Conservation (phyloP, 2,113 vertebrate genomes). For the Mionectes macconnelli region DNA sequence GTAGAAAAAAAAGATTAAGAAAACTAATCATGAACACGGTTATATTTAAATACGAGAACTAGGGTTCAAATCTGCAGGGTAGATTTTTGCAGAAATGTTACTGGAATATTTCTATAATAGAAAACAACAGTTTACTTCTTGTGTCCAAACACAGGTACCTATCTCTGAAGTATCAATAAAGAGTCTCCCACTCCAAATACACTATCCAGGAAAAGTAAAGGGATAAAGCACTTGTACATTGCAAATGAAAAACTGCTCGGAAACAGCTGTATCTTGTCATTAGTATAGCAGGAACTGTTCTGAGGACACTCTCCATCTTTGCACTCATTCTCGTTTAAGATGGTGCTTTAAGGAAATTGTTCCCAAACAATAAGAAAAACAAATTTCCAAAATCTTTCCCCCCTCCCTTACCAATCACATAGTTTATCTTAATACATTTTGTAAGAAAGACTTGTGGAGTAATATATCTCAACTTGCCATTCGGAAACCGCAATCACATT, state of each 20-base stretch:
- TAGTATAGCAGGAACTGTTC: not conserved
- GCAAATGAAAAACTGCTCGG: not conserved
- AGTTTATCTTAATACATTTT: not conserved
- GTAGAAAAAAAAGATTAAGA: not conserved
- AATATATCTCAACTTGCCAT: slow-evolving; percentile 74
- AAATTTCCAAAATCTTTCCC: not conserved
- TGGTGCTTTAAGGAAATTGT: not conserved
- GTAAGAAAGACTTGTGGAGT: not conserved
- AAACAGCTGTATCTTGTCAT: not conserved
- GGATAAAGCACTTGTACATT: not conserved
- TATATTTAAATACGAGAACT: not conserved
- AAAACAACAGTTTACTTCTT: not conserved
- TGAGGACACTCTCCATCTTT: not conserved
- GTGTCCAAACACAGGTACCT: not conserved
- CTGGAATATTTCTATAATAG: not conserved
- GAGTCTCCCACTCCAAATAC: not conserved
- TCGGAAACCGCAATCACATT: slow-evolving; percentile 93
- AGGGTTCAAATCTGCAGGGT: not conserved
- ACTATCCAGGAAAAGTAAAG: not conserved
- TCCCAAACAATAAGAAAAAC: not conserved
- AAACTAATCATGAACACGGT: not conserved
- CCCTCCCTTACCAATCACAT: not conserved
- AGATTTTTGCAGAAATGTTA: not conserved
- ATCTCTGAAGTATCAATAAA: not conserved
- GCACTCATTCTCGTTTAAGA: not conserved